Conservation (phyloP, 2,888 invertebrate species). For the Brassicogethes aeneus region DNA sequence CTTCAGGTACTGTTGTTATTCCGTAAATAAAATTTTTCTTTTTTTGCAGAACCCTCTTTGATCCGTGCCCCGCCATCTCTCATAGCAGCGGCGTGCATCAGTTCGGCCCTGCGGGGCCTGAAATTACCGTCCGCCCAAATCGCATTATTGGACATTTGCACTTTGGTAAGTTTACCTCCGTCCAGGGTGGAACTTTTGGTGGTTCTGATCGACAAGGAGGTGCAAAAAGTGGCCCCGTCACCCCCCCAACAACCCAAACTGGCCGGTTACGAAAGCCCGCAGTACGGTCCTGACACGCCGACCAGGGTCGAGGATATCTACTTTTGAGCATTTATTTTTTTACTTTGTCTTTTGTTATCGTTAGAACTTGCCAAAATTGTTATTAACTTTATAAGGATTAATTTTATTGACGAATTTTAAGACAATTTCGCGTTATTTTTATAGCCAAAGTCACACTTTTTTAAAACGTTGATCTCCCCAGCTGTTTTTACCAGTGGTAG, state of each 20-base stretch:
- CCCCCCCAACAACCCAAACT: slow-evolving; percentile 18
- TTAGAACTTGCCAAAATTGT: background rate
- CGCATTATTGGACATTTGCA: slow-evolving; percentile 37
- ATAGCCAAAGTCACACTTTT: no score
- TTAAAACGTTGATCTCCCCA: no score
- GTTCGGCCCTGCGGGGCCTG: slow-evolving; percentile 57
- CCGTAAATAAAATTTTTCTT: no score
- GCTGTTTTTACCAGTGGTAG: no score
- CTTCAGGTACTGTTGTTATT: no score
- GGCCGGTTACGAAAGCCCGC: slow-evolving; percentile 31
- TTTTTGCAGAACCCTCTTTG: slow-evolving; percentile 62
- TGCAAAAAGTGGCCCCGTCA: slow-evolving; percentile 41
- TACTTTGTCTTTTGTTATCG: no score
- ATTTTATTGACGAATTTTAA: slow-evolving; percentile 21
- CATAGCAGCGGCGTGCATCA: slow-evolving; percentile 61
- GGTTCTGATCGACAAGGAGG: slow-evolving; percentile 49
- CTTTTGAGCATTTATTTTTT: slow-evolving; percentile 25
- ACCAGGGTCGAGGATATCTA: slow-evolving; percentile 40
- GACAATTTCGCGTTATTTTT: slow-evolving; percentile 1
- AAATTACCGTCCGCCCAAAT: slow-evolving; percentile 40
- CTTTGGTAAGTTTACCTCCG: slow-evolving; percentile 44
- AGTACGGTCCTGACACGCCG: slow-evolving; percentile 39
- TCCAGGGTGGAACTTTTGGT: slow-evolving; percentile 48
- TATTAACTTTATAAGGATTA: slow-evolving; percentile 2
- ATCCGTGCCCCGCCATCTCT: slow-evolving; percentile 61